Evolutionary conservation across 30 jellyfish, hydroid and myxozoan genomes (phyloP).

Genomic region (Nemopilema nomurai): DNA sequence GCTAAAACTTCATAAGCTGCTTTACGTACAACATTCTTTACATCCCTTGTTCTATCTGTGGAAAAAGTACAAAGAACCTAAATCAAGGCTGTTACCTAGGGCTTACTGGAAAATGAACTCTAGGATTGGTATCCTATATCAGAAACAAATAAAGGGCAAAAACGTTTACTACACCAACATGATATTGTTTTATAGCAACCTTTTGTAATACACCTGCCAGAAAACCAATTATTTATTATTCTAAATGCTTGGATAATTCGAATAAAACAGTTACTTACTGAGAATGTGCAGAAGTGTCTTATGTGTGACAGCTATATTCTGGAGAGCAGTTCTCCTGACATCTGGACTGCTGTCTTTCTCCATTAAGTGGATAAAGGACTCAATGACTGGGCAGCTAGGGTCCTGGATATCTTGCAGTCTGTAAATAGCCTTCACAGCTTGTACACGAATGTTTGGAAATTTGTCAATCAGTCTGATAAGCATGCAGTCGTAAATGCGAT

Average conservation of each 20-base stretch:
- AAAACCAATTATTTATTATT: background rate
- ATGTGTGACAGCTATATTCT: slow-evolving; percentile 79
- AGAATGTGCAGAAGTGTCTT: slow-evolving; percentile 70
- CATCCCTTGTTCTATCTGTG: slow-evolving; percentile 87
- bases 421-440: slow-evolving; percentile 85
- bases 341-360: slow-evolving; percentile 89
- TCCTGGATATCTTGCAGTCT: slow-evolving; percentile 92
- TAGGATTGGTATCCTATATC: too few species aligned
- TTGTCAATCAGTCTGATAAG: slow-evolving; percentile 83
- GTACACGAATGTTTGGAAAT: slow-evolving; percentile 83
- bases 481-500: slow-evolving; percentile 90
- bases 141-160: too few species aligned
- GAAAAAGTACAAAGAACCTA: background rate
- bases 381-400: slow-evolving; percentile 88
- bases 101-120: too few species aligned
- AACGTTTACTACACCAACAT: too few species aligned
- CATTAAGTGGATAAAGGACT: slow-evolving; percentile 80
- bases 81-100: too few species aligned
- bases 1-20: slow-evolving; percentile 77
- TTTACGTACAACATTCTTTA: slow-evolving; percentile 80
- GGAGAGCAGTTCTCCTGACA: slow-evolving; percentile 81
- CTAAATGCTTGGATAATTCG: background rate
- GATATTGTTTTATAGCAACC: too few species aligned
- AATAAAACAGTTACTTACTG: slow-evolving; percentile 52
- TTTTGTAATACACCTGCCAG: too few species aligned